Evolutionary conservation across 2,888 invertebrate species (phyloP).

Genomic region (Trilocha varians): DNA sequence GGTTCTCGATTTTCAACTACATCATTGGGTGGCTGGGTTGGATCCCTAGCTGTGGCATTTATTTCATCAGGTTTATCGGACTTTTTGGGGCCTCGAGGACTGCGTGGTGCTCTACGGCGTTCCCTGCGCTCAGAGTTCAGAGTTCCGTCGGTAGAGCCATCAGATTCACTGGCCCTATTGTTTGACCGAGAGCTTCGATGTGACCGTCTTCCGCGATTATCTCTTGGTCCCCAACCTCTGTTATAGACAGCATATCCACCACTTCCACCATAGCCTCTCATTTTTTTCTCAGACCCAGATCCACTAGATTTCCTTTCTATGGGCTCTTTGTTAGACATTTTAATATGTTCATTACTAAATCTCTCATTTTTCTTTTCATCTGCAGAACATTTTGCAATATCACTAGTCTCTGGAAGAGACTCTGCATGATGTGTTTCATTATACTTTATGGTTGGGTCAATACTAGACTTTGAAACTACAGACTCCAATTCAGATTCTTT

Average conservation of each 20-base stretch:
- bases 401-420: conserved; percentile 30
- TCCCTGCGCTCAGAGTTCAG: conserved; percentile 68
- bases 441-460: conserved; percentile 37
- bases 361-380: conserved; percentile 55
- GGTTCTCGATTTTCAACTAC: conserved; percentile 75
- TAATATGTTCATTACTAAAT: conserved; percentile 52
- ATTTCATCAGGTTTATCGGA: conserved; percentile 73
- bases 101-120: conserved; percentile 68
- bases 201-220: conserved; percentile 65
- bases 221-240: conserved; percentile 63
- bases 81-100: conserved; percentile 74
- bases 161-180: conserved; percentile 78
- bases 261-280: conserved; percentile 55
- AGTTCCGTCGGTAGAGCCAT: conserved; percentile 82
- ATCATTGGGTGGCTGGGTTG: conserved; percentile 27
- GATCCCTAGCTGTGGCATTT: conserved; percentile 31
- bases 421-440: conserved; percentile 39
- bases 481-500: conserved; percentile 56
- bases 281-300: conserved; percentile 67
- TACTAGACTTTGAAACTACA: conserved; percentile 42
- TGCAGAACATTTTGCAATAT: conserved; percentile 34
- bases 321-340: conserved; percentile 61
- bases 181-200: conserved; percentile 62
- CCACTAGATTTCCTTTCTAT: conserved; percentile 61
- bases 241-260: conserved; percentile 58